phyloP scores from a whole-genome alignment of 2,113 vertebrate species.

The Perca flavescens region DNA sequence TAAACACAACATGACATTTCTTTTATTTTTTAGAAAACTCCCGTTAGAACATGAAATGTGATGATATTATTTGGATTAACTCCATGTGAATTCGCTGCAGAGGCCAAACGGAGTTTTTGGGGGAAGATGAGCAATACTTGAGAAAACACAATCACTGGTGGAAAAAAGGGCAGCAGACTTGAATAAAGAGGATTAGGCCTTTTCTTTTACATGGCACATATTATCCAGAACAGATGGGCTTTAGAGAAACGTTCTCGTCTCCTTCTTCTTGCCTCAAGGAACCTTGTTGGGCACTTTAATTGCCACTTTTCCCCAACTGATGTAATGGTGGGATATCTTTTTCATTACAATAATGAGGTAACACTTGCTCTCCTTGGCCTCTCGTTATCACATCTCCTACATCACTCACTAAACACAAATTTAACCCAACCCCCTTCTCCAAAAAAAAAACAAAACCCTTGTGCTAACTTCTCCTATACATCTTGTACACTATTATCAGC shows the following conservation, averaged over 20 bases:
- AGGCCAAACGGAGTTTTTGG: constrained; percentile 27
- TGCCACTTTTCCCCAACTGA: constrained; percentile 95
- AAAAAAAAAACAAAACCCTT: constrained; percentile 16
- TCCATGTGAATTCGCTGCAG: constrained; percentile 8
- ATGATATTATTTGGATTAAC: not conserved
- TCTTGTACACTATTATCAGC: constrained; percentile 33
- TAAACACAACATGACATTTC: not conserved
- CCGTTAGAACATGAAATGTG: not conserved
- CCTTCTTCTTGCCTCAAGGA: constrained; percentile 89
- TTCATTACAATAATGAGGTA: constrained; percentile 99
- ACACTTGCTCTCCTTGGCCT: constrained; percentile 95
- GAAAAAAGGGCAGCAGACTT: constrained; percentile 78
- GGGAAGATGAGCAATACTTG: constrained; percentile 50
- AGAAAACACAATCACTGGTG: constrained; percentile 59
- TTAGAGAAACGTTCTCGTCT: constrained; percentile 89
- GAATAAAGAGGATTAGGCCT: constrained; percentile 85
- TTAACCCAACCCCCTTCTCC: constrained; percentile 58
- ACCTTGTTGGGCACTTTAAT: constrained; percentile 94
- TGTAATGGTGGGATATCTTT: constrained; percentile 95
- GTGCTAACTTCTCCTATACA: constrained; percentile 41
- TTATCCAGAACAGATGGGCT: constrained; percentile 89
- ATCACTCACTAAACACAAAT: constrained; percentile 81
- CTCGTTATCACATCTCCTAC: constrained; percentile 96
- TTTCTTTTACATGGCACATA: constrained; percentile 85
- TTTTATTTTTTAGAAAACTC: not conserved